phyloP scores from a whole-genome alignment of 2,797 vertebrate genomes.

The Halcyon badia region DNA sequence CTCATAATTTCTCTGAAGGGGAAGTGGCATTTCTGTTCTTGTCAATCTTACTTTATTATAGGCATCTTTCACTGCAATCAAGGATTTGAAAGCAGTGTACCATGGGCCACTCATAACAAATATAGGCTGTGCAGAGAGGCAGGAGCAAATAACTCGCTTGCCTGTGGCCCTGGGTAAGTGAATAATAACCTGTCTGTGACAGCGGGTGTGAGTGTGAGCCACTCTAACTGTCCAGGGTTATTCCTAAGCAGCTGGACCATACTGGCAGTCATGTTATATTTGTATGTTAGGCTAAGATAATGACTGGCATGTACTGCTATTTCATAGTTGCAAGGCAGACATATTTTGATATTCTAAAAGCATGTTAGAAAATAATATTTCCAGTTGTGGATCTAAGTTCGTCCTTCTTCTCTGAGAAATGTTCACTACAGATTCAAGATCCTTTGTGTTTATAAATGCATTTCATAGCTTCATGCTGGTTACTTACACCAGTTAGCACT shows the following conservation, averaged over 20 bases:
- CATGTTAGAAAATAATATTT: background rate
- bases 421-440: background rate
- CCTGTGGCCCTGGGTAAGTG: background rate
- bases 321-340: background rate
- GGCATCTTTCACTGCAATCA: background rate
- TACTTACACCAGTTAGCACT: background rate
- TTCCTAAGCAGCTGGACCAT: background rate
- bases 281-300: fast-evolving
- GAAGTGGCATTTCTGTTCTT: conserved; percentile 25
- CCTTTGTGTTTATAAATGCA: background rate
- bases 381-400: background rate
- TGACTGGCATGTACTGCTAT: background rate
- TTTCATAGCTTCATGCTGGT: background rate
- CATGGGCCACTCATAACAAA: background rate
- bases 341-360: background rate
- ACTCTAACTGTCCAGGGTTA: background rate
- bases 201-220: background rate
- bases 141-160: background rate
- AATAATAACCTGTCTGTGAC: background rate
- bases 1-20: background rate
- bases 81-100: background rate
- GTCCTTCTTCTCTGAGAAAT: background rate
- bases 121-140: background rate
- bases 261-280: background rate
- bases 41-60: background rate